phyloP scores from a whole-genome alignment of 1,140 invertebrate species.

The Chrysoperla carnea region DNA sequence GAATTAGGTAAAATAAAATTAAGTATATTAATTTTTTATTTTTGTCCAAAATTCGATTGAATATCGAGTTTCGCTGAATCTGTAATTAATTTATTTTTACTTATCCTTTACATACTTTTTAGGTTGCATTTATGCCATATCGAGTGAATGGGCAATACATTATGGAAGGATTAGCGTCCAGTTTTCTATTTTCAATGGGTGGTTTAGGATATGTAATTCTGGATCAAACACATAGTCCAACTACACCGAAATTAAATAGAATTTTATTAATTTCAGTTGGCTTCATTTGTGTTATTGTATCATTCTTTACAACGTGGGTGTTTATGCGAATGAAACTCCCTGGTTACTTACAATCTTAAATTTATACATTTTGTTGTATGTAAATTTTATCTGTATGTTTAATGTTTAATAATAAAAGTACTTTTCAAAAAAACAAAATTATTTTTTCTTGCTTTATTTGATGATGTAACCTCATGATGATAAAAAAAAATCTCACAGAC shows the following conservation, averaged over 20 bases:
- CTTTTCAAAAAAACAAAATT: too few relatives aligned
- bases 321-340: constrained; percentile 99
- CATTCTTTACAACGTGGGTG: constrained; percentile 92
- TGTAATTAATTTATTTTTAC: too few relatives aligned
- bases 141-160: constrained; percentile 97
- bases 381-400: neutral
- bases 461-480: too few relatives aligned
- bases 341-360: constrained; percentile 41
- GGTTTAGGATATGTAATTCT: constrained; percentile 93
- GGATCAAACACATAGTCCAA: constrained; percentile 82
- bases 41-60: too few relatives aligned
- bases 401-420: too few relatives aligned
- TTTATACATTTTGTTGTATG: constrained; percentile 1
- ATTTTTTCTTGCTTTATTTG: too few relatives aligned
- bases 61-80: too few relatives aligned
- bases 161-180: constrained; percentile 94
- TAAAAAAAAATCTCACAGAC: too few relatives aligned
- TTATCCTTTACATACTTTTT: constrained; percentile 5
- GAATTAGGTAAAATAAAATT: too few relatives aligned
- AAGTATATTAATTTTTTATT: too few relatives aligned
- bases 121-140: constrained; percentile 97
- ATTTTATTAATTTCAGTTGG: constrained; percentile 83
- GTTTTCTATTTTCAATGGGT: constrained; percentile 90
- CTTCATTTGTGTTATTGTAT: constrained; percentile 82
- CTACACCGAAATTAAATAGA: constrained; percentile 82